Percentiles rank a stretch among this genome's conserved stretches.
phyloP scores from a whole-genome alignment of 2,113 vertebrate genomes.

The Herpailurus yagouaroundi region DNA sequence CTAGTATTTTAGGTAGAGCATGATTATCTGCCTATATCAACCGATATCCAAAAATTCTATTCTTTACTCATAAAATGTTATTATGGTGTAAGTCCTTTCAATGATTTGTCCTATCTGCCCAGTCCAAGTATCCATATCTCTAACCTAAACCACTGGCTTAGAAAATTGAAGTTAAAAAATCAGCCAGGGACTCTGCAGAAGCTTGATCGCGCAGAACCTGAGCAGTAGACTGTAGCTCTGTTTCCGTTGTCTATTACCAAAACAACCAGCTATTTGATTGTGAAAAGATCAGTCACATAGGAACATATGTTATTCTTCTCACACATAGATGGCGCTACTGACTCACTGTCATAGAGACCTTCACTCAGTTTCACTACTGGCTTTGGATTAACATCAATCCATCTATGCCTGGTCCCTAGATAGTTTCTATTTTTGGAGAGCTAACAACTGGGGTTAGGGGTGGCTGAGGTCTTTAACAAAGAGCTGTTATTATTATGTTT shows the following conservation, averaged over 20 bases:
- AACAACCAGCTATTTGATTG: not conserved
- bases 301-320: not conserved
- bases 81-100: not conserved
- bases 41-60: not conserved
- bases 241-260: not conserved
- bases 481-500: slow-evolving; percentile 45
- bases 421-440: slow-evolving; percentile 59
- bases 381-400: not conserved
- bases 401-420: slow-evolving; percentile 7
- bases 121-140: not conserved
- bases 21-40: not conserved
- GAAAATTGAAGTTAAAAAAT: slow-evolving; percentile 14
- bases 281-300: not conserved
- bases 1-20: not conserved
- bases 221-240: not conserved
- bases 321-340: slow-evolving; percentile 75
- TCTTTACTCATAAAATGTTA: slow-evolving; percentile 24
- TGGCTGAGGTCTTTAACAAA: slow-evolving; percentile 26
- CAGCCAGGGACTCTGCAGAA: not conserved
- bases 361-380: not conserved
- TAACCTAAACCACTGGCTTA: not conserved
- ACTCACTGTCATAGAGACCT: not conserved
- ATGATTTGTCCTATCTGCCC: not conserved
- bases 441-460: slow-evolving; percentile 43
- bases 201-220: not conserved